Evolutionary conservation across 2,888 invertebrate genomes (phyloP), one percentile per base, ranked within the genome.

Genomic region (Phengaris arion): DNA sequence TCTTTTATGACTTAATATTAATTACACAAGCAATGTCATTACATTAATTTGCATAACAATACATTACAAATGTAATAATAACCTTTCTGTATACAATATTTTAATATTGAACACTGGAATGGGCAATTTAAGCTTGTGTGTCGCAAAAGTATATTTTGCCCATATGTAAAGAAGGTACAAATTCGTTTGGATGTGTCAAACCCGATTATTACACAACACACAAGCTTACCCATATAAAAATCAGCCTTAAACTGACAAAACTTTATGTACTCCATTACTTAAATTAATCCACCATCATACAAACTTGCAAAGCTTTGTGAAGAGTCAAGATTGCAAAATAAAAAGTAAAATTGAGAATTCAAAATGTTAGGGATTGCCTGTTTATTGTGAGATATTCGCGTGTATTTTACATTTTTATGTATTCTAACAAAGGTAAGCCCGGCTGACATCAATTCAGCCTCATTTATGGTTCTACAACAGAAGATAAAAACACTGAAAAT

Each of bases 331-430:
- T 45, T 68, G 13, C n/a, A 15, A 69, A 69, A 22, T 59, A 59
- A 59, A 22, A 6, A 22, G 5, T 22, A 35, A 59, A 8, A 57
- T 15, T 57, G 7, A 57, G 15, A 57, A 57, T 57, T 55, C 35
- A 35, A 35, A 35, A 22, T 15, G 10, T 3, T 59, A 59, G 59
- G 59, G 22, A 64, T 70, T 51, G 54, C 72, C 72, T 72, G 72
- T 72, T n/a, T 9, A 72, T 72, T 72, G 72, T 72, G 52, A 72
- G 72, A 72, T 52, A 72, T 72, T 72, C 54, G 22, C 8, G 22
- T 52, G 12, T 70, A 52, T 35, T 35, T 35, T 35, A 35, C 35
- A 35, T 35, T 35, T 35, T 35, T 35, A 35, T 35, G 35, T 13
- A 35, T 54, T 48, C 72, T 54, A 35, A 54, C 22, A 51, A 70